These are phyloP conservation scores for Melanotaenia trifasciata DNA, from an alignment of 2,797 vertebrate species.

Conservation along the genomic window DNA sequence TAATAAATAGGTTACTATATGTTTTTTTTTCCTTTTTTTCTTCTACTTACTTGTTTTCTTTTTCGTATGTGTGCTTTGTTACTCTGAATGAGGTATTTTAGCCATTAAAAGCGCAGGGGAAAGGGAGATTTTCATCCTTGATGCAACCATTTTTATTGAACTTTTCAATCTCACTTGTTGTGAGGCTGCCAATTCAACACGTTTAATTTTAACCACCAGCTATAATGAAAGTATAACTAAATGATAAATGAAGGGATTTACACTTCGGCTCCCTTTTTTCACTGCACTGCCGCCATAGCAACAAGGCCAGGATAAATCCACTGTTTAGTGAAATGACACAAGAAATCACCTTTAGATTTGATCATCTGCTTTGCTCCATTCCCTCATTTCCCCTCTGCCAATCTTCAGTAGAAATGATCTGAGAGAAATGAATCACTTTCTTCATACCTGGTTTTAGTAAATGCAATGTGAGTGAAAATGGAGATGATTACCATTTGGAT, in stretches of 20 bases:
- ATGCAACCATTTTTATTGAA: slow-evolving; percentile 49
- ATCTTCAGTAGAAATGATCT: slow-evolving; percentile 60
- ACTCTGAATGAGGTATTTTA: slow-evolving; percentile 31
- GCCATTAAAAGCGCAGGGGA: slow-evolving; percentile 8
- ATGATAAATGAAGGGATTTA: slow-evolving; percentile 75
- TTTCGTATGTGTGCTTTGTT: slow-evolving; percentile 38
- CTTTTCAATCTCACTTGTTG: slow-evolving; percentile 68
- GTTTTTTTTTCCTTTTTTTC: slow-evolving; percentile 10
- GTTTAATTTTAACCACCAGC: slow-evolving; percentile 68
- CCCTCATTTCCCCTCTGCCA: slow-evolving; percentile 59
- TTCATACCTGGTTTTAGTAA: slow-evolving; percentile 62
- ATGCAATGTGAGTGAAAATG: slow-evolving; percentile 58
- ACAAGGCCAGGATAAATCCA: slow-evolving; percentile 72
- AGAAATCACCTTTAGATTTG: slow-evolving; percentile 69
- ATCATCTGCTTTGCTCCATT: slow-evolving; percentile 62
- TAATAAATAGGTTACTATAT: slow-evolving; percentile 87
- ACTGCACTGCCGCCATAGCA: slow-evolving; percentile 74
- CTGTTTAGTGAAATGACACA: slow-evolving; percentile 75
- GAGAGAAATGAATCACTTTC: slow-evolving; percentile 60
- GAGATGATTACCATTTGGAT: slow-evolving; percentile 53
- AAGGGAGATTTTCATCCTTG: slow-evolving; percentile 8
- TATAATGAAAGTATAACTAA: slow-evolving; percentile 78
- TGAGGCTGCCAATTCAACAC: slow-evolving; percentile 51
- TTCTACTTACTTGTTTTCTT: slow-evolving; percentile 64
- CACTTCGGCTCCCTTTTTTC: slow-evolving; percentile 40